phyloP scores from a whole-genome alignment of 2,888 invertebrate genomes.

The Lathronympha strigana region DNA sequence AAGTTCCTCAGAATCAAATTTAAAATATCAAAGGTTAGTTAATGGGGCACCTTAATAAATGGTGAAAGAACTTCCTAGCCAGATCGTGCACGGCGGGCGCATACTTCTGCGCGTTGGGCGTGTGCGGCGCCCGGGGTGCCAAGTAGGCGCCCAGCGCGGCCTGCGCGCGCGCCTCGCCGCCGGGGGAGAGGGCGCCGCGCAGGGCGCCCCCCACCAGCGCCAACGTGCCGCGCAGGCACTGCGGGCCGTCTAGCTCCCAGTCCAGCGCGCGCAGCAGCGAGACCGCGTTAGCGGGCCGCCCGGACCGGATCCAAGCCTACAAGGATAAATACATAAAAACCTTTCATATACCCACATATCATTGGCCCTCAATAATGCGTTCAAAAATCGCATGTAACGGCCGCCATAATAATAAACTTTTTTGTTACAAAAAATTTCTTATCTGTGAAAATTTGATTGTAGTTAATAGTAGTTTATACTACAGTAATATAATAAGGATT shows the following conservation, averaged over 20 bases:
- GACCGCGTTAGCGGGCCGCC: conserved; percentile 67
- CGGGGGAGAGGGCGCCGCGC: conserved; percentile 52
- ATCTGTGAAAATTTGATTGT: too few species aligned
- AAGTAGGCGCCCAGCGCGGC: conserved; percentile 93
- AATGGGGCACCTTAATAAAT: conserved; percentile 92
- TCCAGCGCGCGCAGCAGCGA: conserved; percentile 85
- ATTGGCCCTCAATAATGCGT: too few species aligned
- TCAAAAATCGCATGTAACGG: too few species aligned
- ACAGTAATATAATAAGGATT: too few species aligned
- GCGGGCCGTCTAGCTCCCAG: conserved; percentile 91
- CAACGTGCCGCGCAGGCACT: conserved; percentile 90
- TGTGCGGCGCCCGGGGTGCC: conserved; percentile 87
- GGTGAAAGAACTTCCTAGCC: conserved; percentile 94
- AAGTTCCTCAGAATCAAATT: background rate
- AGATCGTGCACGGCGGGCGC: conserved; percentile 91
- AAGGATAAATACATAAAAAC: background rate
- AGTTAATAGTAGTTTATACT: too few species aligned
- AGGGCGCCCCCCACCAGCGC: conserved; percentile 62
- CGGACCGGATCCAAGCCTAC: conserved; percentile 70
- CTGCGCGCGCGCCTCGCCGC: conserved; percentile 85
- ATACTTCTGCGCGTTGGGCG: conserved; percentile 87
- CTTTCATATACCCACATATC: too few species aligned
- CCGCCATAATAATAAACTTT: too few species aligned
- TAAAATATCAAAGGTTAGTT: too few species aligned
- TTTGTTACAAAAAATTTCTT: too few species aligned